Evolutionary conservation across 2,888 invertebrate species (phyloP), one percentile per base, ranked within the genome.

Genomic region (Lochmaea capreae): DNA sequence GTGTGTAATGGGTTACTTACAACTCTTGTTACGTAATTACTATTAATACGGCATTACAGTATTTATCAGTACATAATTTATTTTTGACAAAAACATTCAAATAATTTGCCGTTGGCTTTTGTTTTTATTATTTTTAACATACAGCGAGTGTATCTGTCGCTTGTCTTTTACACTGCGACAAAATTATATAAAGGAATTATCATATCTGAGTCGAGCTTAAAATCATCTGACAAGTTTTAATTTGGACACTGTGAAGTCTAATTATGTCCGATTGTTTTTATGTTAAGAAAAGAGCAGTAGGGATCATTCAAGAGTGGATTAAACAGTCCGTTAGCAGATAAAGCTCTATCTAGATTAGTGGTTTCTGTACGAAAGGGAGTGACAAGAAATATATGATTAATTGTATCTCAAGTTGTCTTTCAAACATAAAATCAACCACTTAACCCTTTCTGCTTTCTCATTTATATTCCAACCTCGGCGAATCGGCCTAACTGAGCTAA

Each of bases 301-400:
- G 46, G 59, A 83, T 83, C 82, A 80, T 79, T 81, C 83, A 83
- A 79, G 82, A 79, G 69, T 72, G 82, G 83, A 83, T 84, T 69
- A 69, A 62, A 46, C 62, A 69, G 69, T 69, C 69, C 46, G 82
- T 82, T 83, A 80, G 80, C 80, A 83, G 83, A 84, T 84, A 81
- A 82, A 83, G 79, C 83, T 84, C 79, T 77, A 81, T 83, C 83
- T 80, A 82, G 84, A 84, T 84, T 84, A 83, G 82, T 80, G 80
- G 80, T 79, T 79, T 78, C 75, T 81, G 80, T 76, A 79, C 77
- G 77, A 76, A 77, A 71, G 73, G 77, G 79, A 81, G 81, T 81
- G 82, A 83, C 84, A 84, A 83, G 84, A 85, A 85, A 85, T 85
- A 83, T 84, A 84, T 85, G 84, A 85, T 84, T 84, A 85, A 85